These are phyloP conservation scores for Hedychridium roseum DNA, from an alignment of 2,888 invertebrate genomes.

Conservation along the genomic window DNA sequence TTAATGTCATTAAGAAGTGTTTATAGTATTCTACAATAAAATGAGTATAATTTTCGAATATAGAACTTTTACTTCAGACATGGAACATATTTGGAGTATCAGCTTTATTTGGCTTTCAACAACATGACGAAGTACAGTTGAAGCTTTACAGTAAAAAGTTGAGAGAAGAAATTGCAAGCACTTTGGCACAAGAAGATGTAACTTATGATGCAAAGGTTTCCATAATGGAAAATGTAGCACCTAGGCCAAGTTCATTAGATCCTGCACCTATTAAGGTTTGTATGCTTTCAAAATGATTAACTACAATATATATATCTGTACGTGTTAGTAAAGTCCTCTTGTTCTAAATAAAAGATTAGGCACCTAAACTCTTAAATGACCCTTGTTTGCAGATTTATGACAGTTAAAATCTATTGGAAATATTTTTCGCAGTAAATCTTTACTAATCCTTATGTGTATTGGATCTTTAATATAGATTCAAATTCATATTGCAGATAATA, in stretches of 20 bases:
- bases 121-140: conserved; percentile 43
- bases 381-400: not conserved
- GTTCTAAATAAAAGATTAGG: no score
- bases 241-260: conserved; percentile 34
- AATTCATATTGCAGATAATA: conserved; percentile 18
- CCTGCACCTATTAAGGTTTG: conserved; percentile 45
- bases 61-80: conserved; percentile 52
- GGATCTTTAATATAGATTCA: no score
- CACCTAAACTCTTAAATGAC: not conserved
- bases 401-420: not conserved
- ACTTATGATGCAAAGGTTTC: conserved; percentile 45
- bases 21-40: not conserved
- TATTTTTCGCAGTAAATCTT: not conserved
- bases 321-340: no score
- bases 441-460: no score
- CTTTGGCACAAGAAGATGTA: conserved; percentile 47
- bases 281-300: no score
- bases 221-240: conserved; percentile 30
- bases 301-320: not conserved
- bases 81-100: conserved; percentile 59
- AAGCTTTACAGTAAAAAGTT: conserved; percentile 57
- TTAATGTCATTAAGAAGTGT: not conserved
- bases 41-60: conserved; percentile 2
- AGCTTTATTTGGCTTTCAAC: conserved; percentile 49
- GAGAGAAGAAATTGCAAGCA: conserved; percentile 52